Base-by-base conservation (phyloP, 2,888 invertebrate species). In the Pterostichus madidus region DNA sequence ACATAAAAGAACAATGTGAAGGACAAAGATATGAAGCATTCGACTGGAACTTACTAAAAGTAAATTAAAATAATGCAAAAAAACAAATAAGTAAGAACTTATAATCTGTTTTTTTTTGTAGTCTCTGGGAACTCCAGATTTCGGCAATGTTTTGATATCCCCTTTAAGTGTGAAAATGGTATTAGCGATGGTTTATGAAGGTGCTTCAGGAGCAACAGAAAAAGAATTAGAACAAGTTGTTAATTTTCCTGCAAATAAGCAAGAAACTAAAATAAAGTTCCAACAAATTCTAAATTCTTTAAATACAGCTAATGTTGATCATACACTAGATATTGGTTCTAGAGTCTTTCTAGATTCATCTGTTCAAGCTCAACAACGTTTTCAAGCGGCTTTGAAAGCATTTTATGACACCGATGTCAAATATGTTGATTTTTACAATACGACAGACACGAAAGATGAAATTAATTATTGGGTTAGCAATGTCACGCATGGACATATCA, bases 381-480 rank as follows among this genome's bases (percentile, higher is more conserved):
- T 93, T 87, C 91, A 92, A 0, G 91, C 93, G 0, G 92, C 92
- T 53, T 91, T 95, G 0, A 90, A 93, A 78, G 89, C 91, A 56
- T 92, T 91, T 88, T 96, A 96, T 88, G 92, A 92, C 83, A 93
- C 95, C 1, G 93, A 94, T 17, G 90, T 96, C 6, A 91, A 92
- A 76, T 90, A 90, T 0, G 89, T 94, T 0, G 92, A 96, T 89
- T 96, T 96, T 86, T 83, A 86, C 1, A 87, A 90, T 10, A 88
- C 93, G n/a, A 87, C 93, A 0, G 88, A 88, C 3, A 92, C 95
- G 0, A 93, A 93, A 0, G 87, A 89, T 5, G 88, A 90, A 6
- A 96, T 98, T 84, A 98, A 98, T 87, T 86, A 90, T 0, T 98
- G 97, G 97, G 95, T 97, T 0, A 91, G 92, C 35, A 92, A 94